These are phyloP conservation scores for Latrodectus hesperus DNA, from an alignment of 2,888 invertebrate genomes.

Conservation along the genomic window DNA sequence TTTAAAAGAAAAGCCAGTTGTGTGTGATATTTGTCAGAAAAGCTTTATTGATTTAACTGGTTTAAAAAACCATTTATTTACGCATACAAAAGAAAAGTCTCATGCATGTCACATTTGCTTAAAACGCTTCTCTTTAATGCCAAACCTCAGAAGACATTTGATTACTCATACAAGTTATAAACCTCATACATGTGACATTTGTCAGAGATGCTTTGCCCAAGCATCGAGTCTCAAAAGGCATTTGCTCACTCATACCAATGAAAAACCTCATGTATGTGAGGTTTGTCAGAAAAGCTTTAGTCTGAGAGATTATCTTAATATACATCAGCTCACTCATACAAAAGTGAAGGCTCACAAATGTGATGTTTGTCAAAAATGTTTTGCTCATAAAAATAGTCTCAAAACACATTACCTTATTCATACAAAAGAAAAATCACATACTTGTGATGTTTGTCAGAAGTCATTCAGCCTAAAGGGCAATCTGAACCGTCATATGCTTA, in stretches of 20 bases:
- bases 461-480: too few species aligned
- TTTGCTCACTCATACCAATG: not conserved
- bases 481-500: too few species aligned
- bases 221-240: not conserved
- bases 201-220: not conserved
- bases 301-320: too few species aligned
- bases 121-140: not conserved
- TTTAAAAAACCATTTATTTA: not conserved
- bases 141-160: not conserved
- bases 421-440: too few species aligned
- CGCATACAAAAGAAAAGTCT: constrained; percentile 5
- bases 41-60: not conserved
- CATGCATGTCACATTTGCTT: not conserved
- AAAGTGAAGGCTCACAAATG: too few species aligned
- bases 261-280: not conserved
- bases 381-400: too few species aligned
- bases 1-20: not conserved
- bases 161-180: not conserved
- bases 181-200: not conserved
- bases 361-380: too few species aligned
- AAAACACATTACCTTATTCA: too few species aligned
- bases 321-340: too few species aligned
- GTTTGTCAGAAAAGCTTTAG: not conserved
- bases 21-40: not conserved
- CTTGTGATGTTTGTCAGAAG: too few species aligned